A percentile compares a stretch with the other conserved stretches of the same genome.
phyloP scores from a whole-genome alignment of 2,797 vertebrate genomes.

The Mastacembelus armatus region DNA sequence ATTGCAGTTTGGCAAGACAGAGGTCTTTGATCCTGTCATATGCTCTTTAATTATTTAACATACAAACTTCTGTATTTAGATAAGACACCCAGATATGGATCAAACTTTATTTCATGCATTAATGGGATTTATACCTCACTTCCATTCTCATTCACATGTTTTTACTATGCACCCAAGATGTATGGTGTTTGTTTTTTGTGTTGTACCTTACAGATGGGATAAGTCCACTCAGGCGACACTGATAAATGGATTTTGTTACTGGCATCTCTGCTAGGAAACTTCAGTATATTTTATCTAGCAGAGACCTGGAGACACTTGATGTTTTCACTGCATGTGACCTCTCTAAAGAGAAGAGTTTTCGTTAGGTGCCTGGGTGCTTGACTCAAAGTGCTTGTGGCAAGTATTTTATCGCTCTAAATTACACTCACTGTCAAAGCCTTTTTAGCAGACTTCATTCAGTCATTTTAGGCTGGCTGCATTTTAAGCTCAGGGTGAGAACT shows the following conservation, averaged over 20 bases:
- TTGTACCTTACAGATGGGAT: conserved; percentile 48
- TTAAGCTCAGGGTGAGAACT: neutral
- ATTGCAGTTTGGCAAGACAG: too few relatives aligned
- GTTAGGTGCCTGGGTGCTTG: conserved; percentile 12
- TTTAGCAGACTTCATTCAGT: conserved; percentile 27
- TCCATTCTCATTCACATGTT: conserved; percentile 3
- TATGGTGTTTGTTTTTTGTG: conserved; percentile 43
- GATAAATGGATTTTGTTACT: conserved; percentile 51
- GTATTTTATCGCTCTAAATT: conserved; percentile 20
- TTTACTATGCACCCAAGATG: conserved; percentile 22
- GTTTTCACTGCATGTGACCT: conserved; percentile 27
- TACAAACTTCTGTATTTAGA: conserved; percentile 27
- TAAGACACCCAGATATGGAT: conserved; percentile 44
- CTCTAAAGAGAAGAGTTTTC: conserved; percentile 14
- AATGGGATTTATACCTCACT: conserved; percentile 9
- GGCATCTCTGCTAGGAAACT: conserved; percentile 16
- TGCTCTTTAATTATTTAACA: too few relatives aligned
- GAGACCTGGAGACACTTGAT: conserved; percentile 21
- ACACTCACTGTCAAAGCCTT: conserved; percentile 2
- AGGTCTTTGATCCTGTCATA: conserved; percentile 2
- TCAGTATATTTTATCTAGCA: conserved; percentile 34
- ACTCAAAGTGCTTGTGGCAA: conserved; percentile 22
- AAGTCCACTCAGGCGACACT: conserved; percentile 36
- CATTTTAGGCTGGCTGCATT: conserved; percentile 18
- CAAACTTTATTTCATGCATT: conserved; percentile 29